These are phyloP conservation scores for Pheosia tremula DNA, from an alignment of 2,888 invertebrate species.

Conservation along the genomic window DNA sequence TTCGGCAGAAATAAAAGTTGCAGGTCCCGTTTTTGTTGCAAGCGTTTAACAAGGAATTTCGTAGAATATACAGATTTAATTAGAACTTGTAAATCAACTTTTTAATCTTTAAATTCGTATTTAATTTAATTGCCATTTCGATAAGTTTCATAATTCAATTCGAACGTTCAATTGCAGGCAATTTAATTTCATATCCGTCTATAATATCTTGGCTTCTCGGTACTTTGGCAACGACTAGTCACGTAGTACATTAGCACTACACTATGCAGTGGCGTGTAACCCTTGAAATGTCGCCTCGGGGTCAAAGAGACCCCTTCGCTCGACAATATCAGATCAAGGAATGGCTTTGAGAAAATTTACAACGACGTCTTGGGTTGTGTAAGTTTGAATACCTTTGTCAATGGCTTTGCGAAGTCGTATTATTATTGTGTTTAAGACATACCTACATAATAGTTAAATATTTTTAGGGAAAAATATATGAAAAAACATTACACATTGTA, in stretches of 20 bases:
- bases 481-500: no score
- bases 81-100: no score
- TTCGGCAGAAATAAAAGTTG: no score
- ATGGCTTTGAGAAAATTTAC: constrained; percentile 53
- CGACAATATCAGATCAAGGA: constrained; percentile 58
- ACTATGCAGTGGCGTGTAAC: constrained; percentile 49
- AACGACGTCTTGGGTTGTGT: constrained; percentile 41
- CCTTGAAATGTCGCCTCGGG: constrained; percentile 51
- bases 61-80: no score
- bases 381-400: constrained; percentile 34
- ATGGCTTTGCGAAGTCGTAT: not conserved
- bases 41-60: no score
- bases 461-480: no score
- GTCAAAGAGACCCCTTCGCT: constrained; percentile 56
- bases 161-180: constrained; percentile 36
- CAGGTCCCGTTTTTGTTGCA: no score
- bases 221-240: constrained; percentile 44
- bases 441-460: no score
- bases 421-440: not conserved
- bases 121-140: constrained; percentile 7
- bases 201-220: constrained; percentile 39
- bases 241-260: constrained; percentile 69
- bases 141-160: constrained; percentile 42
- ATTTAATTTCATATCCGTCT: constrained; percentile 40
- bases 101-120: no score